Conservation (phyloP, 2,797 vertebrate species). For the Catamblyrhynchus diadema region DNA sequence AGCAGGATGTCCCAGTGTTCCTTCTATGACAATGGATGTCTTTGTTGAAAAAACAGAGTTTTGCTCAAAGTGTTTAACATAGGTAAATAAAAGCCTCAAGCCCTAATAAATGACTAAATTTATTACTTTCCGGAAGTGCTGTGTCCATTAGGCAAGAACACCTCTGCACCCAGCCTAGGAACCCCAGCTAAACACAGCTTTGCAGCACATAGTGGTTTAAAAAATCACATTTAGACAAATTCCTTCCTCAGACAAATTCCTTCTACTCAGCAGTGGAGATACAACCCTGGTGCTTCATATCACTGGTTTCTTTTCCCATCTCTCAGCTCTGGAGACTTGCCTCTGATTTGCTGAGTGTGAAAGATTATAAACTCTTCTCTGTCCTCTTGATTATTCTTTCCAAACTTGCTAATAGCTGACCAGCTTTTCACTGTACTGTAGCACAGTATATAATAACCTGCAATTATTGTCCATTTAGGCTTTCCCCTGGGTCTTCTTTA, state of each 20-base stretch:
- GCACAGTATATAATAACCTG: slow-evolving; percentile 77
- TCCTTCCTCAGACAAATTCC: neutral
- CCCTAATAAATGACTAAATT: neutral
- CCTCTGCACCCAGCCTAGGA: neutral
- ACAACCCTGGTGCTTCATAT: neutral
- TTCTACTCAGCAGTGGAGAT: neutral
- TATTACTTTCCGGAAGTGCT: neutral
- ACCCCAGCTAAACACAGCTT: neutral
- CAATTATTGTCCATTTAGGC: slow-evolving; percentile 81
- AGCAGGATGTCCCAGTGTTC: neutral
- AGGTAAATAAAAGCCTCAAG: neutral
- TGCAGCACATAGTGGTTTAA: neutral
- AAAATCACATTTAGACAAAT: neutral
- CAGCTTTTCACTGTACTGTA: slow-evolving; percentile 70
- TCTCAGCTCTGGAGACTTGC: neutral
- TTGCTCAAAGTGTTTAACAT: neutral
- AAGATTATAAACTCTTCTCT: slow-evolving; percentile 45
- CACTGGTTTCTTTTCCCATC: neutral
- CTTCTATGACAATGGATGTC: neutral
- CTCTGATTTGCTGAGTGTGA: neutral
- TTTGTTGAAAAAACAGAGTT: neutral
- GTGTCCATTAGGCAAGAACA: neutral
- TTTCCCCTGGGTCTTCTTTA: slow-evolving; percentile 75
- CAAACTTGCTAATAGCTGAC: slow-evolving; percentile 74
- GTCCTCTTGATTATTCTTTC: slow-evolving; percentile 69